Percentiles rank a stretch among this genome's conserved stretches.
Conservation (phyloP, 2,888 invertebrate genomes). For the Nipponacmea schrenckii region DNA sequence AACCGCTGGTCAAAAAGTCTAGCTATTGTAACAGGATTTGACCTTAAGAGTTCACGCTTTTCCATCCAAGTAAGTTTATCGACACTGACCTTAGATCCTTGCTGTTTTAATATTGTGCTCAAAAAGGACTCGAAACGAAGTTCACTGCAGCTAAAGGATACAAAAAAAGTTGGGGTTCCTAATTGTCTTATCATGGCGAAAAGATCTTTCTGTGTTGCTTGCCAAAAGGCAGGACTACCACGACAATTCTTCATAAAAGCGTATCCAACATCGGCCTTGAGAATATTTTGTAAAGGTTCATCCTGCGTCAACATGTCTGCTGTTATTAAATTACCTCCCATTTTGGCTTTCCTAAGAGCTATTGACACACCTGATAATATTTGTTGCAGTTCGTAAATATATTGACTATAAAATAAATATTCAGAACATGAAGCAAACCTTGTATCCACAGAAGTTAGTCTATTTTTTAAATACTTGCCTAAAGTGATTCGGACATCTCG, state of each 20-base stretch:
- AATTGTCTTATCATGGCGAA: slow-evolving; percentile 41
- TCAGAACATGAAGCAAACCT: slow-evolving; percentile 15
- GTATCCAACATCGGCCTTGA: too few species aligned
- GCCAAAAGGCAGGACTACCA: slow-evolving; percentile 10
- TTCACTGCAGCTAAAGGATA: slow-evolving; percentile 32
- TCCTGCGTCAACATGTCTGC: too few species aligned
- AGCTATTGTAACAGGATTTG: too few species aligned
- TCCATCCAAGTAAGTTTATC: too few species aligned
- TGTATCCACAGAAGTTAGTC: slow-evolving; percentile 25
- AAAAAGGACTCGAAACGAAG: slow-evolving; percentile 34
- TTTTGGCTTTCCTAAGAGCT: too few species aligned
- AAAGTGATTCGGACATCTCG: slow-evolving; percentile 13
- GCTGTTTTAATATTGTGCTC: too few species aligned
- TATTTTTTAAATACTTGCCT: slow-evolving; percentile 19
- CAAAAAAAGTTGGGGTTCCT: slow-evolving; percentile 33
- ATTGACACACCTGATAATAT: background rate
- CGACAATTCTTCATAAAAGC: slow-evolving; percentile 22
- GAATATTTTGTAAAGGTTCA: too few species aligned
- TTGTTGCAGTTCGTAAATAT: slow-evolving; percentile 22
- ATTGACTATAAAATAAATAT: slow-evolving; percentile 27
- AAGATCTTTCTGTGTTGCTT: slow-evolving; percentile 22
- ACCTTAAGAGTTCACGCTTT: too few species aligned
- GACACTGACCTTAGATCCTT: too few species aligned
- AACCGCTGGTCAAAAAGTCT: too few species aligned
- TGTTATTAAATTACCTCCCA: too few species aligned